A percentile compares a stretch with the other conserved stretches of the same genome.
These are phyloP conservation scores for Castor canadensis DNA, from an alignment of 2,113 vertebrate genomes.

Conservation along the genomic window DNA sequence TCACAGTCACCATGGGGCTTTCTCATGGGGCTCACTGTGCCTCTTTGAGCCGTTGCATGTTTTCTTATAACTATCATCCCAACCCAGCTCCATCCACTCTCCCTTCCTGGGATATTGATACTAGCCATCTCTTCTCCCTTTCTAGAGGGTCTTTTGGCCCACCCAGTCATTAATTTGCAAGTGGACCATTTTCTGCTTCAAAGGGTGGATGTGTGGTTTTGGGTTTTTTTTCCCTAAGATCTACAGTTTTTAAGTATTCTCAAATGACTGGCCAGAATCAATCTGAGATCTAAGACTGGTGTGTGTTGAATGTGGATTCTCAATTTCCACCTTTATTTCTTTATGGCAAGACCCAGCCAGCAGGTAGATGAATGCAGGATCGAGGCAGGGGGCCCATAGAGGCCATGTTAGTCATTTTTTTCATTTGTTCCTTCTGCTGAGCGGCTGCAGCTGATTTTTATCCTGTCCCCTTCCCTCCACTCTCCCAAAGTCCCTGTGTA, in stretches of 20 bases:
- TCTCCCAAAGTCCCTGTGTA: not conserved
- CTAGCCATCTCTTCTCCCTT: not conserved
- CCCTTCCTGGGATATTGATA: not conserved
- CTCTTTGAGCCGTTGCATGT: rapidly evolving
- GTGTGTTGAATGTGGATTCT: not conserved
- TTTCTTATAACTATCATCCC: not conserved
- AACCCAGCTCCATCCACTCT: not conserved
- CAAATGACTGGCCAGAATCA: conserved; percentile 58
- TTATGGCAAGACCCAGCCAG: not conserved
- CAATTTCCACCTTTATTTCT: conserved; percentile 43
- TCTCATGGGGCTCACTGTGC: not conserved
- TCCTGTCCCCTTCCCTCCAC: not conserved
- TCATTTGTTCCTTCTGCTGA: not conserved
- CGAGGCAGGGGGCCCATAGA: not conserved
- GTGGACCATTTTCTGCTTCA: conserved; percentile 73
- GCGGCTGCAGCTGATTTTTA: not conserved
- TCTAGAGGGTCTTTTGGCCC: conserved; percentile 38
- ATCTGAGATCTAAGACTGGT: conserved; percentile 62
- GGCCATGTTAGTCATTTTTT: not conserved
- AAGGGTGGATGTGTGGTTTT: conserved; percentile 6
- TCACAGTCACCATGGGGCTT: not conserved
- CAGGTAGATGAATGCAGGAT: not conserved
- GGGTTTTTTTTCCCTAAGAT: not conserved
- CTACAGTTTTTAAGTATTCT: conserved; percentile 69
- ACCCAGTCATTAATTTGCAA: conserved; percentile 69